Evolutionary conservation across 2,888 invertebrate genomes (phyloP).

Genomic region (Leptopterna dolabrata): DNA sequence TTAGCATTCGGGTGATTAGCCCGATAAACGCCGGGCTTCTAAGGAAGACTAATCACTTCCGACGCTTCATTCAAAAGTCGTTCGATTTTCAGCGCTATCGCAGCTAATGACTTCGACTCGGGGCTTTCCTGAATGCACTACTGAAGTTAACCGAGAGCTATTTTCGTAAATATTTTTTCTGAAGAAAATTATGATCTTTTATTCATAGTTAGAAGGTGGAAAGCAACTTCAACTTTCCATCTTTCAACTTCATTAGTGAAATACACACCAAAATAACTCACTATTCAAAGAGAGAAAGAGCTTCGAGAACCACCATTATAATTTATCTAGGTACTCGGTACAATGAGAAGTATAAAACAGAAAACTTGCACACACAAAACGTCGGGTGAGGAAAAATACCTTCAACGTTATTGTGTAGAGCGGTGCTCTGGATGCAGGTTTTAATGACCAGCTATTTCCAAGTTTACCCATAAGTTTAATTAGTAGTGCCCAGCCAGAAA

Average conservation of each 20-base stretch:
- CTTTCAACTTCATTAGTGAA: background rate
- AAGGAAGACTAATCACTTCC: slow-evolving; percentile 6
- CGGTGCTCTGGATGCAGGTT: too few relatives aligned
- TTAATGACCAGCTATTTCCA: too few relatives aligned
- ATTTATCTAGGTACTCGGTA: too few relatives aligned
- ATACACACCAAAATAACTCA: background rate
- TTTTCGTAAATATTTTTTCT: background rate
- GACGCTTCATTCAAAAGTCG: background rate
- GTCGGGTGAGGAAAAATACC: too few relatives aligned
- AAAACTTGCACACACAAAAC: too few relatives aligned
- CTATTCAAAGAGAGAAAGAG: background rate
- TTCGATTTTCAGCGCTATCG: background rate
- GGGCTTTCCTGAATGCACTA: background rate
- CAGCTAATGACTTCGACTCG: background rate
- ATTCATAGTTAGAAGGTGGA: too few relatives aligned
- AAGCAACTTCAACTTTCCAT: background rate
- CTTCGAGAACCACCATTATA: background rate
- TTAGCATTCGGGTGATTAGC: slow-evolving; percentile 8
- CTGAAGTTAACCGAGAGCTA: background rate
- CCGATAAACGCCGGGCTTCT: slow-evolving; percentile 9
- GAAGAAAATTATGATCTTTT: background rate
- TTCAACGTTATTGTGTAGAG: too few relatives aligned
- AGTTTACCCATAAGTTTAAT: too few relatives aligned
- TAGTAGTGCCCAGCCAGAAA: too few relatives aligned
- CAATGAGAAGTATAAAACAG: too few relatives aligned